phyloP scores from a whole-genome alignment of 2,888 invertebrate genomes.

The Chamaedrilus cognettii region DNA sequence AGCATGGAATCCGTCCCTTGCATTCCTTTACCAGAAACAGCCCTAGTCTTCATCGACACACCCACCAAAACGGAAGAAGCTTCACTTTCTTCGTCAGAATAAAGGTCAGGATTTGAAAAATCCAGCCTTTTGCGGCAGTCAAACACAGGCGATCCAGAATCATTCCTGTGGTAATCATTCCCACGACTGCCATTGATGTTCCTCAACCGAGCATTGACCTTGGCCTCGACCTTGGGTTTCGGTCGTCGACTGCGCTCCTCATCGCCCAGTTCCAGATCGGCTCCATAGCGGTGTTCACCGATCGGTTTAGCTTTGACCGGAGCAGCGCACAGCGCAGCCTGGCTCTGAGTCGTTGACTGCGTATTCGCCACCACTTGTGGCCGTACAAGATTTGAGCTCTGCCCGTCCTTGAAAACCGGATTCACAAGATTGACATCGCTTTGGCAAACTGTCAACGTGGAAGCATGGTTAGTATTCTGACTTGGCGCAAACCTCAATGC shows the following conservation, averaged over 20 bases:
- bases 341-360: neutral
- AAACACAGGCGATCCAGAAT: constrained; percentile 33
- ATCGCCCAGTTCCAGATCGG: neutral
- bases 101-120: constrained; percentile 33
- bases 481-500: too few relatives aligned
- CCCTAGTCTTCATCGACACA: too few relatives aligned
- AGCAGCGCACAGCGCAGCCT: neutral
- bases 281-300: neutral
- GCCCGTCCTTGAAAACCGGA: too few relatives aligned
- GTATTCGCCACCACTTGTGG: neutral
- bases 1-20: too few relatives aligned
- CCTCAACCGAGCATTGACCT: neutral
- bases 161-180: neutral
- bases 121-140: constrained; percentile 30
- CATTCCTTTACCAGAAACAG: too few relatives aligned
- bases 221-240: neutral
- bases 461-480: too few relatives aligned
- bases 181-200: neutral
- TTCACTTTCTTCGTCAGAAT: constrained; percentile 21
- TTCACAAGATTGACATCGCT: too few relatives aligned
- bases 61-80: too few relatives aligned
- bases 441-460: too few relatives aligned
- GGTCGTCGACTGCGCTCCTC: neutral
- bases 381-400: too few relatives aligned
- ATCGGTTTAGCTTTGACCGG: neutral